These are phyloP conservation scores for Laticauda laticaudata DNA, from an alignment of 2,113 vertebrate genomes.

Conservation along the genomic window DNA sequence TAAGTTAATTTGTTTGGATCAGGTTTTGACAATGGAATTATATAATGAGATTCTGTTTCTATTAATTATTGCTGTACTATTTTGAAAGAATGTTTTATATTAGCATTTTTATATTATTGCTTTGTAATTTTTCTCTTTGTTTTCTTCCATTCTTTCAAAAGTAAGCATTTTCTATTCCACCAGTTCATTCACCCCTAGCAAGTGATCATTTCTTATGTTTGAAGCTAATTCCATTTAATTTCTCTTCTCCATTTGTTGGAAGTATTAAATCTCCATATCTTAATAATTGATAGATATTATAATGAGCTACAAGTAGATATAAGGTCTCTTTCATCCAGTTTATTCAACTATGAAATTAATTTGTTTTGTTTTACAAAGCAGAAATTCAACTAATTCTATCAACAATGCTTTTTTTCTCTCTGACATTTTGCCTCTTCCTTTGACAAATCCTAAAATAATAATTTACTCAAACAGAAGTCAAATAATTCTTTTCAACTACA, in stretches of 20 bases:
- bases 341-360: background rate
- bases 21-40: background rate
- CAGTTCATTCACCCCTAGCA: background rate
- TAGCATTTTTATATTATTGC: background rate
- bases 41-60: background rate
- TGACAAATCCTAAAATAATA: background rate
- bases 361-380: background rate
- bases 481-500: background rate
- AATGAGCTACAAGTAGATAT: background rate
- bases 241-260: background rate
- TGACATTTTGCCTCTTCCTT: background rate
- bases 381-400: background rate
- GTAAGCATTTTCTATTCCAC: background rate
- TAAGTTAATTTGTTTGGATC: background rate
- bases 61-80: background rate
- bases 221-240: background rate
- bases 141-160: background rate
- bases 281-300: background rate
- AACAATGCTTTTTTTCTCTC: background rate
- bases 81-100: background rate
- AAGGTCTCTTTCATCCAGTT: background rate
- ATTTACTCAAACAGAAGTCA: background rate
- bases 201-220: background rate
- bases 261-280: background rate
- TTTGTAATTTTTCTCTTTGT: background rate